phyloP scores from a whole-genome alignment of 1,140 invertebrate genomes.

The Pseudachorutes palmiensis region DNA sequence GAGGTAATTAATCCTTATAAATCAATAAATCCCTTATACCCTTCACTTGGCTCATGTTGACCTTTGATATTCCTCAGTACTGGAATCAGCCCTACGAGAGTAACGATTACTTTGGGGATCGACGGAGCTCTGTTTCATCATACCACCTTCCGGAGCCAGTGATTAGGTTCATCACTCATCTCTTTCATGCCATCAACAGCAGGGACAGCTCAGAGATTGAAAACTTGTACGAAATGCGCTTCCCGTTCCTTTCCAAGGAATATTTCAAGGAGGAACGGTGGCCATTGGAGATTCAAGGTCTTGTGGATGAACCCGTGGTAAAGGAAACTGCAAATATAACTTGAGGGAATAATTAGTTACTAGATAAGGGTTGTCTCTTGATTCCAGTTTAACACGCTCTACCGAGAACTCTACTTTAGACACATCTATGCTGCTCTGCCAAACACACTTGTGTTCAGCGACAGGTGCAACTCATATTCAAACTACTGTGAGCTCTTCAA shows the following conservation, averaged over 20 bases:
- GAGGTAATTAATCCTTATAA: neutral
- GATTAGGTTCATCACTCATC: constrained; percentile 36
- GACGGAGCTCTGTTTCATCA: constrained; percentile 3
- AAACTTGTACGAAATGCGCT: constrained; percentile 37
- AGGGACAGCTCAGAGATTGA: constrained; percentile 36
- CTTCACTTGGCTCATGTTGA: neutral
- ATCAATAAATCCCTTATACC: neutral
- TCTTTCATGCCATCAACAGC: constrained; percentile 36
- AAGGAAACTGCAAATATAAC: constrained; percentile 6
- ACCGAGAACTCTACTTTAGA: constrained; percentile 95
- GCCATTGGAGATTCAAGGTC: constrained; percentile 30
- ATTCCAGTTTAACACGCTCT: constrained; percentile 74
- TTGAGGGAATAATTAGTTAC: neutral
- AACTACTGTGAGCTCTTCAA: constrained; percentile 99
- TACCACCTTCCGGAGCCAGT: constrained; percentile 36
- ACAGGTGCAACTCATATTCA: constrained; percentile 90
- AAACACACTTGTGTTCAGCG: constrained; percentile 76
- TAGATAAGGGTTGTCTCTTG: constrained; percentile 1
- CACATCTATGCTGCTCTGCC: constrained; percentile 89
- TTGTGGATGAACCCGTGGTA: constrained; percentile 34
- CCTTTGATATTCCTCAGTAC: neutral
- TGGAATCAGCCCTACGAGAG: neutral
- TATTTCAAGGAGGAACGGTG: constrained; percentile 38
- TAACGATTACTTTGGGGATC: constrained; percentile 17
- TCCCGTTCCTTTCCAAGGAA: constrained; percentile 35